A percentile compares a stretch with the other conserved stretches of the same genome.
Evolutionary conservation across 1,140 invertebrate species (phyloP).

Genomic region (Drosophila nasuta): DNA sequence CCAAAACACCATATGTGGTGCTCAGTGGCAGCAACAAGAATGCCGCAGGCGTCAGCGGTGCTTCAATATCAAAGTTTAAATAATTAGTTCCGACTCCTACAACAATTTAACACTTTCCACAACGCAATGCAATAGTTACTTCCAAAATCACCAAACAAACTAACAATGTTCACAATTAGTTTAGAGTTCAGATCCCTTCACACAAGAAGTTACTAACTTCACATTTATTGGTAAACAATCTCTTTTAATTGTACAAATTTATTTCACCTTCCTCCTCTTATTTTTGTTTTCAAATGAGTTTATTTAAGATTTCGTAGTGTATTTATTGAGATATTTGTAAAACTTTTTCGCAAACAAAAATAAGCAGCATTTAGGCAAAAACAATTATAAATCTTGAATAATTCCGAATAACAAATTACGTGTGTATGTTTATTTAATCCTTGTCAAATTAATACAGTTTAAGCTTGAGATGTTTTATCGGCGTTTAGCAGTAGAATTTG

Average conservation of each 20-base stretch:
- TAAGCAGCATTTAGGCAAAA: constrained; percentile 1
- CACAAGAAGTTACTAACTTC: neutral
- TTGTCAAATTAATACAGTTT: neutral
- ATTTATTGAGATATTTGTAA: constrained; percentile 1
- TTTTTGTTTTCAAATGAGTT: constrained; percentile 5
- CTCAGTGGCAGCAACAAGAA: constrained; percentile 93
- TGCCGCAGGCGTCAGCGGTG: constrained; percentile 53
- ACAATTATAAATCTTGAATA: constrained; percentile 29
- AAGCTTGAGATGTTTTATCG: neutral
- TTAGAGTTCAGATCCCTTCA: constrained; percentile 29
- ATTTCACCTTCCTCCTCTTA: neutral
- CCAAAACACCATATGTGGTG: constrained; percentile 97
- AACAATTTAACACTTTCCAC: constrained; percentile 27
- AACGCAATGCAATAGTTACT: constrained; percentile 82
- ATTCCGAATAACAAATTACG: neutral
- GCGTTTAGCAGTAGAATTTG: constrained; percentile 36
- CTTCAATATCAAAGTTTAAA: constrained; percentile 84
- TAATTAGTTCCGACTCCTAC: constrained; percentile 38
- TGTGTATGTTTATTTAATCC: neutral
- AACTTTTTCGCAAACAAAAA: constrained; percentile 1
- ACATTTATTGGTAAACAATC: constrained; percentile 1
- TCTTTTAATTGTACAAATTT: constrained; percentile 9
- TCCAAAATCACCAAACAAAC: constrained; percentile 59
- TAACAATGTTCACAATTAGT: constrained; percentile 29
- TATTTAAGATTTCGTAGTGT: constrained; percentile 21